Base-by-base conservation (phyloP, 2,888 invertebrate species). In the Zelleria hepariella region DNA sequence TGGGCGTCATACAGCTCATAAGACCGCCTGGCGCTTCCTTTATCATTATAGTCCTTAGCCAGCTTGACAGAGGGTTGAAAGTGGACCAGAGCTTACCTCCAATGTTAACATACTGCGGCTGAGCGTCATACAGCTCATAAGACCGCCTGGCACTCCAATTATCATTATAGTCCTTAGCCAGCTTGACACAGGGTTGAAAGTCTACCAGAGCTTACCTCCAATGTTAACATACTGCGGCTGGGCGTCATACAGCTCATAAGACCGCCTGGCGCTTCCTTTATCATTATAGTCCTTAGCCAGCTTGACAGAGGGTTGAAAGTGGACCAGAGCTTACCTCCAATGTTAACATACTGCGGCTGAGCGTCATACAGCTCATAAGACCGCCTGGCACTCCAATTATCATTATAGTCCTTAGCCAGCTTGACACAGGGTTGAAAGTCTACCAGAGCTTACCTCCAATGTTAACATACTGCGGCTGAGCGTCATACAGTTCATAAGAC, bases 211-310 rank as follows among this genome's bases (percentile, higher is more conserved):
- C 74, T 66, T 42, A 88, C 88, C 83, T 67, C 82, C 80, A 65
- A 89, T 80, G 68, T 84, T 87, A 56, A 82, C 83, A 72, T 87
- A 89, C 62, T 84, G 83, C 23, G 88, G 87, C 53, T 87, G 88
- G 0, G 79, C 73, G 1, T 78, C 71, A 61, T 85, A 87, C 6
- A 75, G 58, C 0, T 79, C 75, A 58, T 81, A 83, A 7, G 10
- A 15, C 53, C 53, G 15, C n/a, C n/a, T n/a, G n/a, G n/a, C n/a
- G n/a, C n/a, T n/a, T n/a, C n/a, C n/a, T n/a, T n/a, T n/a, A n/a
- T n/a, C n/a, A n/a, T n/a, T n/a, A n/a, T n/a, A n/a, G n/a, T n/a
- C n/a, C n/a, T n/a, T n/a, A n/a, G n/a, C n/a, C n/a, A n/a, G n/a
- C n/a, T n/a, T n/a, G n/a, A n/a, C n/a, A n/a, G n/a, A n/a, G n/a